phyloP scores from a whole-genome alignment of 2,888 invertebrate genomes.

The Ditula angustiorana region DNA sequence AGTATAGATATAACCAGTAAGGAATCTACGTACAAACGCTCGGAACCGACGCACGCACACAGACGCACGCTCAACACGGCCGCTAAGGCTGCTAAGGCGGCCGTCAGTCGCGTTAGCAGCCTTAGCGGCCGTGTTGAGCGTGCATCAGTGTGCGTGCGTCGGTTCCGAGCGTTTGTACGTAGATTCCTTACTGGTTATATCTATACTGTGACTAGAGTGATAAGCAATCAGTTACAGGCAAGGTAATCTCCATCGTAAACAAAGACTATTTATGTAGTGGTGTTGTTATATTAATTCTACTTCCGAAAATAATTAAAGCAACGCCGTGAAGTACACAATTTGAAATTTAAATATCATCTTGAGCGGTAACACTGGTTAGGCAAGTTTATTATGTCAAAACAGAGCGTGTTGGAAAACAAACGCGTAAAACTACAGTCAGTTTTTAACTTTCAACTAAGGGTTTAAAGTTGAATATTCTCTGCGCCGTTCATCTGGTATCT shows the following conservation, averaged over 20 bases:
- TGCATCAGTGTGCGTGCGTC: too few species aligned
- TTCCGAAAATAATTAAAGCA: constrained; percentile 22
- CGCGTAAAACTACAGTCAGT: background rate
- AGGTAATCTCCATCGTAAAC: constrained; percentile 31
- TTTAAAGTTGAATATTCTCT: background rate
- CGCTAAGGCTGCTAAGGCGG: too few species aligned
- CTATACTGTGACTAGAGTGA: too few species aligned
- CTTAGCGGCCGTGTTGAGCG: too few species aligned
- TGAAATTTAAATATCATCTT: constrained; percentile 15
- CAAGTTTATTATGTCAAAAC: constrained; percentile 9
- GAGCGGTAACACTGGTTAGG: constrained; percentile 3
- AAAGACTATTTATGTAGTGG: constrained; percentile 18
- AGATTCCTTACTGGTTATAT: too few species aligned
- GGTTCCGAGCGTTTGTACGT: too few species aligned
- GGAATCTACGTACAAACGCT: too few species aligned
- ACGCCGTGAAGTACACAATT: constrained; percentile 13
- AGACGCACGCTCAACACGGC: too few species aligned
- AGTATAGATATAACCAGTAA: too few species aligned
- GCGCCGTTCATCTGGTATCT: background rate
- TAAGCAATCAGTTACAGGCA: constrained; percentile 28
- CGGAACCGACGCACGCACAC: too few species aligned
- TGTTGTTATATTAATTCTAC: constrained; percentile 8
- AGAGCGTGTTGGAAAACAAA: background rate
- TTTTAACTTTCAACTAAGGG: background rate
- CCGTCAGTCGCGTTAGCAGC: too few species aligned